Evolutionary conservation across 2,888 invertebrate species (phyloP), one percentile per base, ranked within the genome.

Genomic region (Tineola bisselliella): DNA sequence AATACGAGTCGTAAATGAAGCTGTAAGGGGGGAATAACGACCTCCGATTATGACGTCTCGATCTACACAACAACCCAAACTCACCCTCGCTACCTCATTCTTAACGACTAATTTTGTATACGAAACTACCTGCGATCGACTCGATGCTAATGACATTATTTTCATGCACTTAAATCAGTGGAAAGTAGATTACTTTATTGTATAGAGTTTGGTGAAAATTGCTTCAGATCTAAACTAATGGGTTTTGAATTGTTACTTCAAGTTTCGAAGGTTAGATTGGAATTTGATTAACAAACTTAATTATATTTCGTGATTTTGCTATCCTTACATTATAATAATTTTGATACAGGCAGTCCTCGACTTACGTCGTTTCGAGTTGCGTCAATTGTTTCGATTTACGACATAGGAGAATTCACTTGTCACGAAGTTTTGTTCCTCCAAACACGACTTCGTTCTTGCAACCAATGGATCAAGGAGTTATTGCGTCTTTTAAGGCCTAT

Each of bases 201-300:
- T 33, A 30, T 18, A 48, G 17, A 19, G 54, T 18, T 54, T 19
- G 54, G 48, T 54, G 54, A 25, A 25, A 54, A 54, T 54, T 54
- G 18, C 19, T 18, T 25, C 54, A 25, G 12, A 25, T 18, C 17
- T 18, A 4, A 5, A 11, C n/a, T 19, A 54, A 54, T 54, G 54
- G 18, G 25, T 54, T 54, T 54, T 54, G 12, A 54, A 54, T 54
- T 54, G 54, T 18, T 54, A 12, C 44, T 31, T 31, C 5, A 10
- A 44, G 44, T 44, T 44, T 31, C 10, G 31, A 31, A 31, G 31
- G 31, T 38, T 10, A 38, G 11, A 38, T 38, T 38, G n/a, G 38
- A 38, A 12, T 38, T 38, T 38, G 60, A 73, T 74, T 73, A 68
- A 73, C 75, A 76, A 74, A 74, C 70, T 72, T 70, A 69, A 73